Evolutionary conservation across 2,888 invertebrate species (phyloP), one percentile per base, ranked within the genome.

Genomic region (Choristoneura rosaceana): DNA sequence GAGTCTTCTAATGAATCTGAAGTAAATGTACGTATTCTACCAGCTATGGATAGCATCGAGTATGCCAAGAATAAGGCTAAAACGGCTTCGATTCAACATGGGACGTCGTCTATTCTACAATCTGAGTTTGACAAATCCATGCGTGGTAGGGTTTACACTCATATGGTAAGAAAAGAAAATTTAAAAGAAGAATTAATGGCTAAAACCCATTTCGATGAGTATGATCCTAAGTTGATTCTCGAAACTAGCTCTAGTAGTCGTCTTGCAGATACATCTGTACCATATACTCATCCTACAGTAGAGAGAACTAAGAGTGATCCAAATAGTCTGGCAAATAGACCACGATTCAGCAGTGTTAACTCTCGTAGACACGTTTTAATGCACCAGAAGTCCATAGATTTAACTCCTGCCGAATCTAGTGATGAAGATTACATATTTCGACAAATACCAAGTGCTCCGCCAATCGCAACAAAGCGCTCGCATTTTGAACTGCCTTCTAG

Each of bases 291-390:
- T 83, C 95, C 96, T 34, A 96, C 97, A 0, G 97, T 97, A 0
- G 97, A 97, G 86, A 95, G 98, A 75, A 98, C 98, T 4, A 98
- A 97, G 86, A 97, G 97, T 81, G 98, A 98, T 93, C 98, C 98
- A 0, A 97, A 97, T 85, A 96, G 96, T 45, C 91, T 96, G 67
- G 96, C 97, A 0, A 96, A 96, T 79, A 94, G 97, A 71, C 96
- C 96, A 74, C 95, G 97, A 15, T 93, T 97, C 69, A 96, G 96
- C 74, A 96, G 96, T 73, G 96, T 96, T 4, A 96, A 95, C 82
- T 96, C 96, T 3, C 95, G 97, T n/a, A 95, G 97, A 17, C 96
- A 97, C 87, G 95, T 97, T 41, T 86, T 97, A 34, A 97, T 97
- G 96, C 97, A 97, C 88, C 97, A 97, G 81, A 97, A 97, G 84